Conservation (phyloP, 2,113 vertebrate species). For the Gila orcuttii region DNA sequence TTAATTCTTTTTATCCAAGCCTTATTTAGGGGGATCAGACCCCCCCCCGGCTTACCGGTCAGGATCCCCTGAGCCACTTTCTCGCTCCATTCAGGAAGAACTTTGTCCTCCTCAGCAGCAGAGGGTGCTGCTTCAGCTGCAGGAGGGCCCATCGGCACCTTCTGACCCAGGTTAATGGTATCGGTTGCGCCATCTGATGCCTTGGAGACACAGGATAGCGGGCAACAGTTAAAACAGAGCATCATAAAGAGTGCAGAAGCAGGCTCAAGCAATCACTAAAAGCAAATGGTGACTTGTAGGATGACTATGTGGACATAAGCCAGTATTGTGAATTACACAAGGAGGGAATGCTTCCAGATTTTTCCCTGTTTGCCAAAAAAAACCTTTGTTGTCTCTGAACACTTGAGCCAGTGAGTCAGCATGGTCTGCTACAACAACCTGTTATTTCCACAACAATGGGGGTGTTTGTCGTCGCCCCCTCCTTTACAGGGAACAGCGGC, state of each 20-base stretch:
- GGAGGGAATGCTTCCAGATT: slow-evolving; percentile 7
- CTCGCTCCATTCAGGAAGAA: slow-evolving; percentile 94
- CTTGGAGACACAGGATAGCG: slow-evolving; percentile 68
- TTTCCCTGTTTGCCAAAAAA: neutral
- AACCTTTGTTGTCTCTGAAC: slow-evolving; percentile 30
- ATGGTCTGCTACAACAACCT: slow-evolving; percentile 45
- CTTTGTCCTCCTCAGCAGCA: slow-evolving; percentile 68
- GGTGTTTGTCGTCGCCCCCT: slow-evolving; percentile 34
- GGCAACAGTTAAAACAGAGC: slow-evolving; percentile 37
- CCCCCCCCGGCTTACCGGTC: slow-evolving; percentile 78
- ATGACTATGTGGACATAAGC: neutral
- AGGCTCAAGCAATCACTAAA: slow-evolving; percentile 12
- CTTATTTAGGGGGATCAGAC: neutral
- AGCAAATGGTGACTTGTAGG: neutral
- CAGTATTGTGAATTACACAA: neutral
- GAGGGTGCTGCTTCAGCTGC: slow-evolving; percentile 58
- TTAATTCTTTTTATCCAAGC: neutral
- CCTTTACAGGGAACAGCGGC: slow-evolving; percentile 17
- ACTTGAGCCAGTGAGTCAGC: slow-evolving; percentile 42
- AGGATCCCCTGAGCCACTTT: slow-evolving; percentile 93
- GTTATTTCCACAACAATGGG: slow-evolving; percentile 49
- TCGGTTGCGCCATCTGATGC: slow-evolving; percentile 79
- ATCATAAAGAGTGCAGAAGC: slow-evolving; percentile 4
- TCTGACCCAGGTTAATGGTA: slow-evolving; percentile 84
- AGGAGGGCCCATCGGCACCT: slow-evolving; percentile 77